Conservation (phyloP, 2,888 invertebrate genomes). For the Phragmatobia fuliginosa region DNA sequence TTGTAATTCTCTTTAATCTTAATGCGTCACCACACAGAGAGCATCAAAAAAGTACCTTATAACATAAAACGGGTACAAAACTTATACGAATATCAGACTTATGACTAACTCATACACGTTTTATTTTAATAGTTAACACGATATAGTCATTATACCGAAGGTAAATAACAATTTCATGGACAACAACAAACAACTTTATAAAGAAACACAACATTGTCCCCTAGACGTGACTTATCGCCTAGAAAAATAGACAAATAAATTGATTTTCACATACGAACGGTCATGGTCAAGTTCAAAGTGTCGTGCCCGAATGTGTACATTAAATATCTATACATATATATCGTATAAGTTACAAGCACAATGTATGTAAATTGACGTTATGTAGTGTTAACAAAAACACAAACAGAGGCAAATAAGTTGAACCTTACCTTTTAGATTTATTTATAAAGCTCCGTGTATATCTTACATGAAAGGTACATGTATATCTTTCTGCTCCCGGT, state of each 20-base stretch:
- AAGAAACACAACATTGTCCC: not conserved
- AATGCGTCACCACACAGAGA: too few species aligned
- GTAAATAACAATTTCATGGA: not conserved
- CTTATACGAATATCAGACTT: not conserved
- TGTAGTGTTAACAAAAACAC: not conserved
- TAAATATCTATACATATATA: not conserved
- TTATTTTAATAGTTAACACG: not conserved
- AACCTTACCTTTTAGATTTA: not conserved
- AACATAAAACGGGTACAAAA: not conserved
- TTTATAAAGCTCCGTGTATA: not conserved
- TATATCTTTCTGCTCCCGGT: not conserved
- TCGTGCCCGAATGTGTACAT: not conserved
- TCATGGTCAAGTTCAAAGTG: not conserved
- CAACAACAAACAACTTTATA: not conserved
- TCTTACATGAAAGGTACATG: too few species aligned
- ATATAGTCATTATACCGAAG: not conserved
- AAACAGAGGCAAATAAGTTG: not conserved
- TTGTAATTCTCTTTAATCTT: too few species aligned
- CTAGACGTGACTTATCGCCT: not conserved
- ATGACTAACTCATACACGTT: not conserved
- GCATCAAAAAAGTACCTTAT: too few species aligned
- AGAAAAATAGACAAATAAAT: conserved; percentile 1
- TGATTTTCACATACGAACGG: not conserved
- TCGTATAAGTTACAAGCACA: not conserved
- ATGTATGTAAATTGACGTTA: not conserved